These are phyloP conservation scores for Gymnocypris eckloni DNA, from an alignment of 2,797 vertebrate species.

Conservation along the genomic window DNA sequence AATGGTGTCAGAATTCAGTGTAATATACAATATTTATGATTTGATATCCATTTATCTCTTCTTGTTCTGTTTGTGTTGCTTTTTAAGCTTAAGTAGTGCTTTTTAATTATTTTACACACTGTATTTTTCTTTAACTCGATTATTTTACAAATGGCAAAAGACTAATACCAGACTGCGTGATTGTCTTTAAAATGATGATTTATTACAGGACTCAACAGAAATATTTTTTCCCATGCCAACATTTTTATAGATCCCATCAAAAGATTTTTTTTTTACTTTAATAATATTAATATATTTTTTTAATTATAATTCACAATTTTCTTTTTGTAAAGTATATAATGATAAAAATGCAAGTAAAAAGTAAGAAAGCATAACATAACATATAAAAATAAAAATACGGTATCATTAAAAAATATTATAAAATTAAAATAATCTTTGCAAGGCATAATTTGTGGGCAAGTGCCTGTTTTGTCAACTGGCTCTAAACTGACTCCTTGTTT, in stretches of 20 bases:
- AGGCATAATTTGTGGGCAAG: background rate
- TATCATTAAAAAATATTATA: background rate
- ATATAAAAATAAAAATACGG: background rate
- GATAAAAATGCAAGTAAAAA: background rate
- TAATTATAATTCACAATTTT: background rate
- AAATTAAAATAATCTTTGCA: background rate
- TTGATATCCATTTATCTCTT: background rate
- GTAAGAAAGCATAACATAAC: background rate
- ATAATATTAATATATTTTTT: background rate
- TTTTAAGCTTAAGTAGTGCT: background rate
- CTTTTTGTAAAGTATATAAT: background rate
- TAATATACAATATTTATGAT: background rate
- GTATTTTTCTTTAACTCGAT: background rate
- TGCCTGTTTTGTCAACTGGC: background rate
- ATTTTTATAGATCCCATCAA: background rate
- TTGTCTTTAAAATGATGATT: background rate
- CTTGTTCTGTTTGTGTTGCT: slow-evolving; percentile 2
- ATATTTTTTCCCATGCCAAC: background rate
- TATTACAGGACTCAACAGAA: slow-evolving; percentile 12
- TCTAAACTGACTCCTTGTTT: background rate
- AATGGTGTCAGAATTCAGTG: background rate
- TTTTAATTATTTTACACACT: background rate
- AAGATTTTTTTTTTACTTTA: too few relatives aligned
- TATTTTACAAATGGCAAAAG: background rate
- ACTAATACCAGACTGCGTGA: slow-evolving; percentile 13